These are phyloP conservation scores for Microtus montanus DNA, from an alignment of 2,113 vertebrate species.

Conservation along the genomic window DNA sequence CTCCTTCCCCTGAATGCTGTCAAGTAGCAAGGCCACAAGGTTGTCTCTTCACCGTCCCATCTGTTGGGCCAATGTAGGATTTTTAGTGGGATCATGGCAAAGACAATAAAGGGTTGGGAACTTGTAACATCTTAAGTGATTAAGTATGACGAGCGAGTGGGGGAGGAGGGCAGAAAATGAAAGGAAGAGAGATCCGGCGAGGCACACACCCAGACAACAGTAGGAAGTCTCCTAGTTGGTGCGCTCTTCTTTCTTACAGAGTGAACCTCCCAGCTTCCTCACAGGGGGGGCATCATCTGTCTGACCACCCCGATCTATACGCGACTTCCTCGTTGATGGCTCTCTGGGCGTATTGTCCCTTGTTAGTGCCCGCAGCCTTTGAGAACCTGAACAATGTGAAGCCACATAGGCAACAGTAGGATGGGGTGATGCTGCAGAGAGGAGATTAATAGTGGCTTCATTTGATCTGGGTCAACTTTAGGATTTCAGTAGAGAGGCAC, in stretches of 20 bases:
- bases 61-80: not conserved
- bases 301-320: not conserved
- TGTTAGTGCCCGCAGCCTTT: not conserved
- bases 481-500: not conserved
- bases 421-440: not conserved
- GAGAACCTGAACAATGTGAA: not conserved
- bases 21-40: not conserved
- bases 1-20: not conserved
- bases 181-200: not conserved
- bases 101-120: not conserved
- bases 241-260: not conserved
- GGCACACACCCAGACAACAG: not conserved
- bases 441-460: not conserved
- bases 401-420: not conserved
- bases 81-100: not conserved
- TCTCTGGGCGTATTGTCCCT: not conserved
- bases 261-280: not conserved
- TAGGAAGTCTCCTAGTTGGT: not conserved
- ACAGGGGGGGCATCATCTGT: not conserved
- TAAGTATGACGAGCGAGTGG: not conserved
- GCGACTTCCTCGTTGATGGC: not conserved
- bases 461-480: not conserved
- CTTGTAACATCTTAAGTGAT: not conserved
- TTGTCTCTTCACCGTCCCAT: not conserved
- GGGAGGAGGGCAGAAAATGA: not conserved